Evolutionary conservation across 1,140 invertebrate genomes (phyloP).

Genomic region (Orchestia grillus): DNA sequence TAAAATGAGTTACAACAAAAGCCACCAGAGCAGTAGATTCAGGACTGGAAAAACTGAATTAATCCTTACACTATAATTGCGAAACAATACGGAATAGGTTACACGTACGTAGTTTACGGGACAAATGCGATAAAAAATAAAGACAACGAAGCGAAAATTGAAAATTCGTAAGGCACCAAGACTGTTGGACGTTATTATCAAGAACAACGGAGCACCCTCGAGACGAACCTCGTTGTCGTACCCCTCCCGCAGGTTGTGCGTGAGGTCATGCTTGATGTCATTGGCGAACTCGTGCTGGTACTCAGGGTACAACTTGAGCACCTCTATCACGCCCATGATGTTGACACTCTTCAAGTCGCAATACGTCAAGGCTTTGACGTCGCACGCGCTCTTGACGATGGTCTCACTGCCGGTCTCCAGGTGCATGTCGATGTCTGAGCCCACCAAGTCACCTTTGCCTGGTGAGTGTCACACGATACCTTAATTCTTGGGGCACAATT

Average conservation of each 20-base stretch:
- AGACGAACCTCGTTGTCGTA: constrained; percentile 83
- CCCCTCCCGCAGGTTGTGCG: constrained; percentile 93
- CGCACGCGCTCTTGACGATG: constrained; percentile 91
- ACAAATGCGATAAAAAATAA: not conserved
- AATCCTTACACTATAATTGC: not conserved
- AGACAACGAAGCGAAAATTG: not conserved
- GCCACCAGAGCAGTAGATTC: not conserved
- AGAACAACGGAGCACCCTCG: not conserved
- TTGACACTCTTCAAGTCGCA: constrained; percentile 96
- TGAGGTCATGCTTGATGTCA: constrained; percentile 95
- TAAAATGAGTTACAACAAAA: not conserved
- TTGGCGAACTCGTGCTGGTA: constrained; percentile 93
- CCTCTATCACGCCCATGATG: constrained; percentile 90
- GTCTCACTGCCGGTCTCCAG: constrained; percentile 76
- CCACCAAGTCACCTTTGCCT: constrained; percentile 97
- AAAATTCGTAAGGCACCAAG: not conserved
- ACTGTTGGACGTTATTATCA: not conserved
- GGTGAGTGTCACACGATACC: constrained; percentile 65
- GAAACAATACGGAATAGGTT: not conserved
- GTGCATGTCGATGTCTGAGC: constrained; percentile 84
- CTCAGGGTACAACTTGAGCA: constrained; percentile 90
- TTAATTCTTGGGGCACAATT: not conserved
- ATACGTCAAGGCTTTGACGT: constrained; percentile 94
- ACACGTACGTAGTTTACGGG: not conserved
- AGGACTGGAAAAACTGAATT: not conserved